Percentiles rank a stretch among this genome's conserved stretches.
These are phyloP conservation scores for Marcusenius ussheri DNA, from an alignment of 2,113 vertebrate species.

Conservation along the genomic window DNA sequence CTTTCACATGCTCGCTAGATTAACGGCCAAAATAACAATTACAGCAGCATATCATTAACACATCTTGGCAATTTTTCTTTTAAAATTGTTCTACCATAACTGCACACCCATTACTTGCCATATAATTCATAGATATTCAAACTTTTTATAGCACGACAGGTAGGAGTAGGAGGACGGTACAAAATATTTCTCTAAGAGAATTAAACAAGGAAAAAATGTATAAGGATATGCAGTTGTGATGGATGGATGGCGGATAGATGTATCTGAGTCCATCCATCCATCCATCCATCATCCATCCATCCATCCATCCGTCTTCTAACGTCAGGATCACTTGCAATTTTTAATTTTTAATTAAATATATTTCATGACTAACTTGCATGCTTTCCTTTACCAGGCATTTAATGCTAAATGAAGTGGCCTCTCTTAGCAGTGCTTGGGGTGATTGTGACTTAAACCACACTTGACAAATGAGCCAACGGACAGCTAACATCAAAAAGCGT, in stretches of 20 bases:
- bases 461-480: not conserved
- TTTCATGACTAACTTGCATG: not conserved
- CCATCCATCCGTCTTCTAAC: not conserved
- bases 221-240: not conserved
- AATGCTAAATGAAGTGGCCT: not conserved
- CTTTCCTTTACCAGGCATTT: not conserved
- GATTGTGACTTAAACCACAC: not conserved
- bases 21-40: not conserved
- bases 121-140: not conserved
- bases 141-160: not conserved
- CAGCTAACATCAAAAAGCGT: not conserved
- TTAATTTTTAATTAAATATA: not conserved
- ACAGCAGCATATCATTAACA: not conserved
- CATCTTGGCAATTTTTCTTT: not conserved
- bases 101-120: not conserved
- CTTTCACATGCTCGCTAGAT: not conserved
- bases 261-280: not conserved
- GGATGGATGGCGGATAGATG: not conserved
- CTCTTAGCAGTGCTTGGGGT: not conserved
- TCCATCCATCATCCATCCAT: not conserved
- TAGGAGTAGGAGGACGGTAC: not conserved
- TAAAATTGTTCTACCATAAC: not conserved
- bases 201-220: not conserved
- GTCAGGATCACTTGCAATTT: not conserved
- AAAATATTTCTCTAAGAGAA: not conserved